A percentile compares a stretch with the other conserved stretches of the same genome.
These are phyloP conservation scores for Nesogale talazaci DNA, from an alignment of 2,113 vertebrate species.

Conservation along the genomic window DNA sequence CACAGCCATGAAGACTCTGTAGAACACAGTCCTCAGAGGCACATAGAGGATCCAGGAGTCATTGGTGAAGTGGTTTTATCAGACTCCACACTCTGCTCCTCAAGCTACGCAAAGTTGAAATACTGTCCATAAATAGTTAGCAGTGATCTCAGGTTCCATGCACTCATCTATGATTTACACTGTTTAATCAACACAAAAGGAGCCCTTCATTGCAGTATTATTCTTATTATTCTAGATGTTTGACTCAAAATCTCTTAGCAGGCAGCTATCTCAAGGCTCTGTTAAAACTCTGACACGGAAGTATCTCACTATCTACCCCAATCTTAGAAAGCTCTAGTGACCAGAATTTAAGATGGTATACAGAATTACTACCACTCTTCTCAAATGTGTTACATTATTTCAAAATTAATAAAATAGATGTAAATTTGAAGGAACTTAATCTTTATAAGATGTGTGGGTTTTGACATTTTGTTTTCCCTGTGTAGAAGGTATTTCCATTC, in stretches of 20 bases:
- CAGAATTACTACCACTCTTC: not conserved
- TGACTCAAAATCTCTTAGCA: not conserved
- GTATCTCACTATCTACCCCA: not conserved
- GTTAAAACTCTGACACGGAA: not conserved
- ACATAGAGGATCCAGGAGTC: not conserved
- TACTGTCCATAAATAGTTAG: constrained; percentile 11
- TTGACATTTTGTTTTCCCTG: not conserved
- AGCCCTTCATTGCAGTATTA: not conserved
- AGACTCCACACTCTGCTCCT: not conserved
- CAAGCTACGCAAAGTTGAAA: not conserved
- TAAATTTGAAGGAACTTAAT: not conserved
- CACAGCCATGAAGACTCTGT: not conserved
- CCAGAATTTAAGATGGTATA: not conserved
- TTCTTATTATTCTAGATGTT: not conserved
- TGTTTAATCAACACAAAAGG: not conserved
- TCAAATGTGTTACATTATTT: not conserved
- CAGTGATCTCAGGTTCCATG: not conserved
- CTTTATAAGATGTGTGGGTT: not conserved
- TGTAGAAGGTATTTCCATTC: not conserved
- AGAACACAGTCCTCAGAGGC: not conserved
- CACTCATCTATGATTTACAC: not conserved
- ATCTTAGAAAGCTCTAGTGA: not conserved
- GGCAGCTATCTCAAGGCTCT: not conserved
- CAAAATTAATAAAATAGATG: not conserved
- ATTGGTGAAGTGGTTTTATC: not conserved